Base-by-base conservation (phyloP, 2,797 vertebrate genomes). In the Xenentodon cancila region DNA sequence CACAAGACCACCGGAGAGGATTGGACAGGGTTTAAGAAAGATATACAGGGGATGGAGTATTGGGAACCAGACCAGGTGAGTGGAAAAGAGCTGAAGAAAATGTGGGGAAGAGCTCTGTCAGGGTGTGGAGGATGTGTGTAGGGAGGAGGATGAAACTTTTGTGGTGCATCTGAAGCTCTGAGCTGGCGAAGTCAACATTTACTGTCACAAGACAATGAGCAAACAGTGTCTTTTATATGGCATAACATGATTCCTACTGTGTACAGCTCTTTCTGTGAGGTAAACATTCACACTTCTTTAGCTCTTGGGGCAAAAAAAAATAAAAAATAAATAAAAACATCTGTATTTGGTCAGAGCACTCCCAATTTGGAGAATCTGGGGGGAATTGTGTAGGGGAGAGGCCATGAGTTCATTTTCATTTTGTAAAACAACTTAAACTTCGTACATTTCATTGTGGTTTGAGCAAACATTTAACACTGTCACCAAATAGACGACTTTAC, bases 1-100 rank as follows among this genome's bases (percentile, higher is more conserved):
- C 84, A 75, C 68, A 75, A 72, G 68, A 79, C 75, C 72, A 80
- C 74, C 73, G 55, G 63, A 64, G 82, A 75, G 78, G 73, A 73
- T 72, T 83, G 79, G 81, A 67, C 37, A 0, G 44, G 75, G 75
- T 65, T 79, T 74, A 80, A 73, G 60, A 64, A 32, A 77, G 53
- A 80, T 74, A 73, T 37, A 69, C 55, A 48, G 61, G 68, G 70
- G 69, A 68, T 62, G 54, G 68, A 67, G 48, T 61, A 71, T 50
- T 72, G 65, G 47, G 53, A 70, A 78, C 30, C 40, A 49, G 68
- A 71, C 59, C 63, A 70, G 62, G 68, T 8, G 16, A 65, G 45
- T 56, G 60, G 51, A 59, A 40, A 59, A 16, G 25, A 71, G 64
- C 27, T 32, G 60, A 27, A 57, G 42, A 48, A 50, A 56, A 48